Conservation (phyloP, 2,888 invertebrate species). For the Rhyacophila evoluta region DNA sequence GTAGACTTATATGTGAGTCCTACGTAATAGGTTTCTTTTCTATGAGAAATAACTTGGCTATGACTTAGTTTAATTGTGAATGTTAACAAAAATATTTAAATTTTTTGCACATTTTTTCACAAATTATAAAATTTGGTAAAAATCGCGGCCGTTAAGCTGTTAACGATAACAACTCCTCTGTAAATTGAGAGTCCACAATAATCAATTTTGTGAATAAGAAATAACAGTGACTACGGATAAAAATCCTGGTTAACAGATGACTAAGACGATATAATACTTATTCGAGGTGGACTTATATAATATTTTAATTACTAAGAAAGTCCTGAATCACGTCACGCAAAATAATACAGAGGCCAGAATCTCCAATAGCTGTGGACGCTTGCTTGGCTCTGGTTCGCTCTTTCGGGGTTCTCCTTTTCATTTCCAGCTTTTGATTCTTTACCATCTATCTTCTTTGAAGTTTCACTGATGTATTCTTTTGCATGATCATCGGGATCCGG, state of each 20-base stretch:
- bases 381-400: not conserved
- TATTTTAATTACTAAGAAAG: not conserved
- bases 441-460: not conserved
- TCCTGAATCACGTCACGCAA: slow-evolving; percentile 41
- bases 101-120: too few species aligned
- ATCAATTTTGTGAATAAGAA: not conserved
- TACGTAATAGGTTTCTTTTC: too few species aligned
- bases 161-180: too few species aligned
- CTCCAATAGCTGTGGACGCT: slow-evolving; percentile 46
- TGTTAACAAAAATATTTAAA: too few species aligned
- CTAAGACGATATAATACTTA: not conserved
- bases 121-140: too few species aligned
- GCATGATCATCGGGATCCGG: not conserved
- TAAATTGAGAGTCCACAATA: too few species aligned
- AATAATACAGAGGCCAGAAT: slow-evolving; percentile 53
- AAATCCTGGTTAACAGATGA: not conserved
- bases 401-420: not conserved
- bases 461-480: not conserved
- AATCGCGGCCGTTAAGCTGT: too few species aligned
- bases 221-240: not conserved
- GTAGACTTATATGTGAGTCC: too few species aligned
- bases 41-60: too few species aligned
- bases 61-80: too few species aligned
- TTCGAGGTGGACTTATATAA: not conserved
- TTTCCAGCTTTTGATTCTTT: not conserved